Evolutionary conservation across 2,797 vertebrate species (phyloP).

Genomic region (Silurus lanzhouensis): DNA sequence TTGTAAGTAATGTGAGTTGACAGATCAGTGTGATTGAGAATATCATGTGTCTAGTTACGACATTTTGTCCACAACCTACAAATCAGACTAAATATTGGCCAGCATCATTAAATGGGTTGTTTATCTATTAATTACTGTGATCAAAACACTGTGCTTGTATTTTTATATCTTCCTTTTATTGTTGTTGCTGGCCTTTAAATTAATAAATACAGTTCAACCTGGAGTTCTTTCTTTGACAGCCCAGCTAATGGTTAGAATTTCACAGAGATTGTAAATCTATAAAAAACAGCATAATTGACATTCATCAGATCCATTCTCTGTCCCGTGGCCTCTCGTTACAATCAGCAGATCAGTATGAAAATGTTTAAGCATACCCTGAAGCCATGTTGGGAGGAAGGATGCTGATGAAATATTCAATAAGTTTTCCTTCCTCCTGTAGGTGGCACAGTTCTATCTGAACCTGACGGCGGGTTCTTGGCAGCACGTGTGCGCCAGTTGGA

Average conservation of each 20-base stretch:
- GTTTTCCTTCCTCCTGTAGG: conserved; percentile 70
- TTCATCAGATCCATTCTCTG: conserved; percentile 5
- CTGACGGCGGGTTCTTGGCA: conserved; percentile 89
- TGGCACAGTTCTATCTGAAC: conserved; percentile 87
- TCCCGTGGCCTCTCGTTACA: conserved; percentile 1
- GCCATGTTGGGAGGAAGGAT: background rate
- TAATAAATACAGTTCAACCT: background rate
- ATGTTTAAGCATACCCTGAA: conserved; percentile 7
- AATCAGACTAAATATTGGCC: background rate
- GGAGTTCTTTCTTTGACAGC: background rate
- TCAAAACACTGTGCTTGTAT: background rate
- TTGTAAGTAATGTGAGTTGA: background rate
- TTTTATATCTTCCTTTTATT: background rate
- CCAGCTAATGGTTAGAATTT: background rate
- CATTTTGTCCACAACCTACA: background rate
- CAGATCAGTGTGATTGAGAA: background rate
- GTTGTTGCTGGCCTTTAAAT: background rate
- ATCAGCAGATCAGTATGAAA: conserved; percentile 13
- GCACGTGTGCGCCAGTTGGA: conserved; percentile 92
- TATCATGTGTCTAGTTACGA: background rate
- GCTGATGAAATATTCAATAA: conserved; percentile 29
- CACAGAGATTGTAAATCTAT: background rate
- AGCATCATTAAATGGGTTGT: background rate
- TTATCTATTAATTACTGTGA: background rate
- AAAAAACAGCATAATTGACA: conserved; percentile 23